Base-by-base conservation (phyloP, 2,888 invertebrate genomes). In the Oxytorus armatus region DNA sequence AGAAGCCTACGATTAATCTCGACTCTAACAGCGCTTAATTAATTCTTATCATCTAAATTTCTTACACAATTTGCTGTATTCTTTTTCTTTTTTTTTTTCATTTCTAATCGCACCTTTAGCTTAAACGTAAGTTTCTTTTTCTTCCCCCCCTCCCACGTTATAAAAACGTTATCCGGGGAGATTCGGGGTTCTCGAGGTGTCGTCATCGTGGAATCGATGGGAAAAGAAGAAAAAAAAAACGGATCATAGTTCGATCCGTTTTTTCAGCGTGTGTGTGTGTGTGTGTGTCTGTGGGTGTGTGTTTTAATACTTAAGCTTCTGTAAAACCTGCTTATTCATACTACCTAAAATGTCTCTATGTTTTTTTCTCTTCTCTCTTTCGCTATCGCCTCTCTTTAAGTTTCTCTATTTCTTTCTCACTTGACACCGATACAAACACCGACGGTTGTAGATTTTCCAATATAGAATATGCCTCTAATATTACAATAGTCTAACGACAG, bases 1-100 rank as follows among this genome's bases (percentile, higher is more conserved):
- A 85, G 85, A 84, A 85, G 83, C 86, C 85, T 83, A 87, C 84
- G 84, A 57, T 66, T 23, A 74, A 66, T 65, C 63, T 65, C 85
- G 85, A 87, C 78, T 83, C 83, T 87, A 85, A 88, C 81, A 85
- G 73, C 80, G 80, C 86, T 89, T 74, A 74, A 55, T 47, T 29
- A 29, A 29, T 42, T 73, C 69, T 81, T 81, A 79, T 77, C 69
- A 83, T 69, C 77, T 85, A 85, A 81, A 65, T 49, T 63, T 55
- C 39, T 4, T 39, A 39, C 23, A 42, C 11, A 11, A 66, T 79
- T n/a, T n/a, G n/a, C n/a, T n/a, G n/a, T n/a, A n/a, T n/a, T 79
- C 73, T 33, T 61, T 10, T 47, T 49, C 51, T 59, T 33, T 77
- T 69, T 73, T 57, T 74, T 16, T 55, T 70, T 51, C 36, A 14